Base-by-base conservation (phyloP, 1,140 invertebrate species). In the Monomorium pharaonis region DNA sequence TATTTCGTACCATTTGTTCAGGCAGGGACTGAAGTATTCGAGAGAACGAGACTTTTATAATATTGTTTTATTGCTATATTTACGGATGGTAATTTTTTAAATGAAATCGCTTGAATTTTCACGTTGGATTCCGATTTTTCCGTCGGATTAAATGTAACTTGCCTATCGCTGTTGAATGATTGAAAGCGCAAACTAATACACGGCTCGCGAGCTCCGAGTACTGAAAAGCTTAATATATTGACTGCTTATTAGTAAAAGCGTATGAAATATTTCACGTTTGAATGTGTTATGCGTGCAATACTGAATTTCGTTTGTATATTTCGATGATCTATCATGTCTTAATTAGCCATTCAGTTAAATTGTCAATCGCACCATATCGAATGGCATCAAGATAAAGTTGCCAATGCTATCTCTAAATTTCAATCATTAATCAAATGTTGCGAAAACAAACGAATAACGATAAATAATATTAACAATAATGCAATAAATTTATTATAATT, bases 311-410 rank as follows among this genome's bases (percentile, higher is more conserved):
- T 10, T 65, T 42, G 33, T 65, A 65, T 10, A 65, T 65, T 65
- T 65, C 33, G 62, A 42, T 42, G 33, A 65, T 65, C 30, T 42
- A 65, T 65, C n/a, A n/a, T 42, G 62, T 65, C 62, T 65, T 65
- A 65, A 65, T 65, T 65, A 42, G 30, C 62, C 5, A 21, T 42
- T 65, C 30, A 42, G 62, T 42, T 65, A 37, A 42, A 65, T 42
- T 65, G 37, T 65, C 33, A 65, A 21, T 42, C 14, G n/a, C n/a
- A 65, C 0, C 62, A 0, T 42, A 21, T 42, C 10, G n/a, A n/a
- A 42, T 14, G 10, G 62, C 7, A 65, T 65, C 33, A 42, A 21
- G 62, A 65, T 42, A 65, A 65, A 42, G 62, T 65, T 65, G 7
- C n/a, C 33, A 65, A 65, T 65, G 33, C 33, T 65, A 24, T 56